Evolutionary conservation across 64 coral and sea anemone genomes (phyloP).

Genomic region (Acropora tenuis): DNA sequence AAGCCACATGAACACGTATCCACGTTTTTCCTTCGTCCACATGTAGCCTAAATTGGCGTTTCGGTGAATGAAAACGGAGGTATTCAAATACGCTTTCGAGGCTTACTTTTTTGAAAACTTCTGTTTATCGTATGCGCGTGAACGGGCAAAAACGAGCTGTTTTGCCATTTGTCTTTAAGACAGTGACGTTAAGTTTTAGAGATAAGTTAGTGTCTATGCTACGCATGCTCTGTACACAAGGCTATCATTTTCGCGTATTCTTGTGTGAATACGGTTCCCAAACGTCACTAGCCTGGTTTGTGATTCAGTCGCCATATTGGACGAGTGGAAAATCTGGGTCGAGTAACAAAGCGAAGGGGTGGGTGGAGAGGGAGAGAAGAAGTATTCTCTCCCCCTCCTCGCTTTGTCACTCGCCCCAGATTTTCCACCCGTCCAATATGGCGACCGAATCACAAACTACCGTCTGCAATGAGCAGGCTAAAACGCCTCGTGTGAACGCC

Average conservation of each 20-base stretch:
- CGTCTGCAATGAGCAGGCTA: no score
- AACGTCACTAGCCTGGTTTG: neutral
- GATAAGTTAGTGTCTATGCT: neutral
- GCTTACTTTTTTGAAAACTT: neutral
- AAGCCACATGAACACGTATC: neutral
- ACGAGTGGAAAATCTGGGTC: no score
- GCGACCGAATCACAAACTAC: no score
- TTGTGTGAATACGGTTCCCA: neutral
- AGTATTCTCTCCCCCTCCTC: no score
- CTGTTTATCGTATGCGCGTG: neutral
- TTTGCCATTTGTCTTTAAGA: neutral
- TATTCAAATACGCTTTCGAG: neutral
- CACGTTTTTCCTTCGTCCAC: neutral
- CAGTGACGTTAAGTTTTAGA: neutral
- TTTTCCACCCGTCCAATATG: no score
- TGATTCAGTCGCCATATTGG: no score
- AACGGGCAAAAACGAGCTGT: neutral
- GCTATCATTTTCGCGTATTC: neutral
- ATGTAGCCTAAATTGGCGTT: neutral
- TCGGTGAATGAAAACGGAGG: neutral
- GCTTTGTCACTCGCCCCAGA: no score
- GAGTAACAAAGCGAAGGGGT: no score
- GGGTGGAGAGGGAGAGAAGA: no score
- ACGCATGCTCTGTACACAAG: neutral
- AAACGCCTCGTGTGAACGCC: neutral